Conservation (phyloP, 2,888 invertebrate genomes). For the Junonia oenone region DNA sequence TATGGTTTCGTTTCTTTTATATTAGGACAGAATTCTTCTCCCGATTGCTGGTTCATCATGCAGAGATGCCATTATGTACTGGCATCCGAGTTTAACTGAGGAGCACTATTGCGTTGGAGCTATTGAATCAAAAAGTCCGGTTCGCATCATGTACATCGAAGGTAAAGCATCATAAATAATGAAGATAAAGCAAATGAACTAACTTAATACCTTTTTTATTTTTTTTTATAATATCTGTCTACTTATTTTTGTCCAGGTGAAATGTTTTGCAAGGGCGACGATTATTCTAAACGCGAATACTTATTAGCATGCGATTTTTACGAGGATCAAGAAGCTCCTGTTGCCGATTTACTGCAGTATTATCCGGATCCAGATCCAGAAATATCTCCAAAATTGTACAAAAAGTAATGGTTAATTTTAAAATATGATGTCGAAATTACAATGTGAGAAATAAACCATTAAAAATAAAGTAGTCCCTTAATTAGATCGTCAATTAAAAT, state of each 20-base stretch:
- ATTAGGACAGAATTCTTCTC: constrained; percentile 66
- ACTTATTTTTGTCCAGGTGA: no score
- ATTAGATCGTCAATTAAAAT: background rate
- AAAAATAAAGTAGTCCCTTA: background rate
- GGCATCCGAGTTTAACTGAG: constrained; percentile 69
- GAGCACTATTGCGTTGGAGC: constrained; percentile 73
- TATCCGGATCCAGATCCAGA: constrained; percentile 71
- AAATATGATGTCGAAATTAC: background rate
- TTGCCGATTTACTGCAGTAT: constrained; percentile 67
- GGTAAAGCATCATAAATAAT: constrained; percentile 38
- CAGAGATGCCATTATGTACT: constrained; percentile 72
- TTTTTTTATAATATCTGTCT: no score
- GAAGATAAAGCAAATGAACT: no score
- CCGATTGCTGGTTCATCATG: constrained; percentile 69
- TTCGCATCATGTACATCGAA: constrained; percentile 66
- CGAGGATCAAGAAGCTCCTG: constrained; percentile 71
- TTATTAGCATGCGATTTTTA: constrained; percentile 71
- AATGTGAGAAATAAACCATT: constrained; percentile 9
- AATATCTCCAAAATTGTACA: constrained; percentile 56
- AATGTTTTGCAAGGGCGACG: constrained; percentile 71
- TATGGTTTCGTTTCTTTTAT: no score
- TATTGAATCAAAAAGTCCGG: constrained; percentile 60
- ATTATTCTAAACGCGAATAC: constrained; percentile 69
- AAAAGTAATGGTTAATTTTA: constrained; percentile 18
- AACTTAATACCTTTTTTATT: no score